Percentiles rank a stretch among this genome's conserved stretches.
phyloP scores from a whole-genome alignment of 92 coral and sea anemone species.

The Palythoa caribaeorum region DNA sequence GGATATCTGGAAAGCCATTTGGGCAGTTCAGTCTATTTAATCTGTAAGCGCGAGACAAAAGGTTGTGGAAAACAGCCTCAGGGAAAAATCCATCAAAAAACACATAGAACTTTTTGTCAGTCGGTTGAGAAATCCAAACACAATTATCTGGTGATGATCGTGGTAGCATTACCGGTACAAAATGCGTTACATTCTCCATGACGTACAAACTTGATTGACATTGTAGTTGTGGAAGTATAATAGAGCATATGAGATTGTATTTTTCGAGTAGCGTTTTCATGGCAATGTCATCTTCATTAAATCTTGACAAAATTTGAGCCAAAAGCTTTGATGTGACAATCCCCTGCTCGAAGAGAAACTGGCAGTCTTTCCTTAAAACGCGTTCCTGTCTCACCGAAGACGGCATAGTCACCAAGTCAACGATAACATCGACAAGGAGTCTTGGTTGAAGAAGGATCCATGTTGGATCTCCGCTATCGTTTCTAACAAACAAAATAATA shows the following conservation, averaged over 20 bases:
- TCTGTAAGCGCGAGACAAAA: conserved; percentile 27
- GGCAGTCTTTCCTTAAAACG: conserved; percentile 58
- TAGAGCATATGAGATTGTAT: conserved; percentile 61
- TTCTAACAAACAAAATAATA: conserved; percentile 52
- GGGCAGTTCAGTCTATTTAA: conserved; percentile 9
- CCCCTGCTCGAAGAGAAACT: conserved; percentile 49
- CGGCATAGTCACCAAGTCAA: conserved; percentile 35
- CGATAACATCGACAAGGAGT: conserved; percentile 54
- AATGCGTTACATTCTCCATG: conserved; percentile 23
- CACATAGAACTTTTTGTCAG: conserved; percentile 11
- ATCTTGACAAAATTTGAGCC: conserved; percentile 37
- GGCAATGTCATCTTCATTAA: conserved; percentile 24
- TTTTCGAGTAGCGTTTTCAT: conserved; percentile 64
- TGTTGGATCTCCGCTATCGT: conserved; percentile 28
- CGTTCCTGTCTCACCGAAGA: conserved; percentile 14
- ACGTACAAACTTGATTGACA: conserved; percentile 24
- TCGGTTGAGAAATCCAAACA: conserved; percentile 15
- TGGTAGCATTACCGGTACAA: conserved; percentile 19
- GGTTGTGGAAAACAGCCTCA: conserved; percentile 19
- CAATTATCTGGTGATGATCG: background rate
- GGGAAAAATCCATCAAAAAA: conserved; percentile 15
- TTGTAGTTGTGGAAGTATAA: conserved; percentile 19
- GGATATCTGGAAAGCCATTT: conserved; percentile 13
- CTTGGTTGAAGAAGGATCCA: conserved; percentile 65
- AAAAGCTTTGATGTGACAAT: conserved; percentile 54